phyloP scores from a whole-genome alignment of 2,888 invertebrate genomes.

The Tinea trinotella region DNA sequence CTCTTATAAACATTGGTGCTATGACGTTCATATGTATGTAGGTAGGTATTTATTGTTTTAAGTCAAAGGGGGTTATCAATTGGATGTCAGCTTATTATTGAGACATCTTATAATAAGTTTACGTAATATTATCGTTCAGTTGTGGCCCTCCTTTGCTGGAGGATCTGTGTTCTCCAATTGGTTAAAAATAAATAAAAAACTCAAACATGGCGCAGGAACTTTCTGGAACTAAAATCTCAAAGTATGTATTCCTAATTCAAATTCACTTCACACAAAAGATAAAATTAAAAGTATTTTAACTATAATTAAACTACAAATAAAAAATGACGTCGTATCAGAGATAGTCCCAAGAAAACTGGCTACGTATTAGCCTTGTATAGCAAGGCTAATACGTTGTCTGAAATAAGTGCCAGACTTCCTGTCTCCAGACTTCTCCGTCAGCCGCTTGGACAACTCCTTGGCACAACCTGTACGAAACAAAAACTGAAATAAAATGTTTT shows the following conservation, averaged over 20 bases:
- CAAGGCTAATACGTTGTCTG: no score
- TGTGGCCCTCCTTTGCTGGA: not conserved
- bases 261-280: no score
- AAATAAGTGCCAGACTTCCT: no score
- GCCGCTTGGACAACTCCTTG: no score
- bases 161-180: not conserved
- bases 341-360: no score
- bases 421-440: no score
- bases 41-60: not conserved
- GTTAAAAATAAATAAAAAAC: not conserved
- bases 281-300: no score
- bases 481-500: no score
- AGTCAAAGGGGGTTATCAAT: conserved; percentile 12
- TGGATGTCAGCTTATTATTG: not conserved
- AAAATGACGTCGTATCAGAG: no score
- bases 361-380: no score
- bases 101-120: not conserved
- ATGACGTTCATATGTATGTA: not conserved
- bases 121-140: not conserved
- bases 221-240: conserved; percentile 78
- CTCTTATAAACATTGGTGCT: not conserved
- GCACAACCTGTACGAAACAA: no score
- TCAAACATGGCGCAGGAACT: conserved; percentile 51
- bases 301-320: no score
- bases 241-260: conserved; percentile 76